Evolutionary conservation across 92 coral and sea anemone genomes (phyloP).

Genomic region (Desmophyllum pertusum): DNA sequence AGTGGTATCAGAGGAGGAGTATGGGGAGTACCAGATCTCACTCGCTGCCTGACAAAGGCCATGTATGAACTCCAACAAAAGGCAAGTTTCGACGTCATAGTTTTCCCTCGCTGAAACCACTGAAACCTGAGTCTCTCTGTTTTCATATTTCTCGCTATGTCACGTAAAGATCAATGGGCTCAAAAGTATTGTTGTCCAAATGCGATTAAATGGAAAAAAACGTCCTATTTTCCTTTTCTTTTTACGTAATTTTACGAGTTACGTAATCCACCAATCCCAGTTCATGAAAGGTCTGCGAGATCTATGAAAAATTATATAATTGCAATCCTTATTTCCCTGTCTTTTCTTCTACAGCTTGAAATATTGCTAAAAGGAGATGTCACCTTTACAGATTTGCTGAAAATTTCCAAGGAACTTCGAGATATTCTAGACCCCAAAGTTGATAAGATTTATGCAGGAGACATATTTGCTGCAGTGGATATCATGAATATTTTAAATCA

Average conservation of each 20-base stretch:
- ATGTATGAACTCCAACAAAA: conserved; percentile 54
- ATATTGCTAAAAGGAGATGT: conserved; percentile 29
- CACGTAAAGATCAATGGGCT: too few relatives aligned
- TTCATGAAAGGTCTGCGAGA: not conserved
- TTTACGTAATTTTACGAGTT: not conserved
- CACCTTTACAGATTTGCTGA: conserved; percentile 50
- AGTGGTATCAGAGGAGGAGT: conserved; percentile 69
- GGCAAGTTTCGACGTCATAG: conserved; percentile 25
- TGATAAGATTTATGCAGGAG: conserved; percentile 89
- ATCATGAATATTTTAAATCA: conserved; percentile 52
- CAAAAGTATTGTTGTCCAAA: too few relatives aligned
- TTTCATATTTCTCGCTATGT: not conserved
- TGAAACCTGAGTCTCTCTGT: not conserved
- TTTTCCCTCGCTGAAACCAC: not conserved
- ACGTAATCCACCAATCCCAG: not conserved
- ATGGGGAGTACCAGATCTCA: conserved; percentile 85
- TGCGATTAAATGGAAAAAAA: too few relatives aligned
- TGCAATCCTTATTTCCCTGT: not conserved
- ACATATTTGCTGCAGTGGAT: conserved; percentile 57
- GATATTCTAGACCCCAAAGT: conserved; percentile 62
- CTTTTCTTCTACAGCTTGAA: conserved; percentile 17
- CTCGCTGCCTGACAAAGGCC: conserved; percentile 67
- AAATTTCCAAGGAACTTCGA: conserved; percentile 42
- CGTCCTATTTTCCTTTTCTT: too few relatives aligned
- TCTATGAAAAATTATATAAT: too few relatives aligned